These are phyloP conservation scores for Strigamia transsilvanica DNA, from an alignment of 2,888 invertebrate species.

Conservation along the genomic window DNA sequence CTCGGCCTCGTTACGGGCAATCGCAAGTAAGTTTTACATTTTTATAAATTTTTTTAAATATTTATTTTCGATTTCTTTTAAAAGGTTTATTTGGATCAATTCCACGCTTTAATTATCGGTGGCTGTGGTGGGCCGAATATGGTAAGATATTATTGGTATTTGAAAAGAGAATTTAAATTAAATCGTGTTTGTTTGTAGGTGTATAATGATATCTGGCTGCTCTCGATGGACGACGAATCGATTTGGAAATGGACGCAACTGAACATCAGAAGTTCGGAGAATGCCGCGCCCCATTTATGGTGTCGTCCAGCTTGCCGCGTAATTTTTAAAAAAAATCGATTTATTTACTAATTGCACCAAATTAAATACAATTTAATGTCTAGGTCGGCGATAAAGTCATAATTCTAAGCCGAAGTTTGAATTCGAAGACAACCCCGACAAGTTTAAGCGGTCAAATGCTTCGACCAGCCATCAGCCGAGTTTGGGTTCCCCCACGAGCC, in stretches of 20 bases:
- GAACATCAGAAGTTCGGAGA: slow-evolving; percentile 77
- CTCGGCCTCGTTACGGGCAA: slow-evolving; percentile 89
- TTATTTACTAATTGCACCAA: background rate
- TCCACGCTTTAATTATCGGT: slow-evolving; percentile 80
- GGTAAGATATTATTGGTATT: slow-evolving; percentile 52
- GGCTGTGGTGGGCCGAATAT: slow-evolving; percentile 67
- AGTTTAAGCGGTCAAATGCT: slow-evolving; percentile 55
- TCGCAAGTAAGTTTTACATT: slow-evolving; percentile 73
- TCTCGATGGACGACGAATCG: slow-evolving; percentile 73
- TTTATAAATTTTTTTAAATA: background rate
- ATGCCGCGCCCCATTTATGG: slow-evolving; percentile 88
- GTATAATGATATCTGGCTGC: slow-evolving; percentile 89
- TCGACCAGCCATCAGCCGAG: slow-evolving; percentile 56
- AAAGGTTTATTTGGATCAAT: slow-evolving; percentile 81
- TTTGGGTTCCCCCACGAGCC: slow-evolving; percentile 59
- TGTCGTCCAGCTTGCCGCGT: slow-evolving; percentile 90
- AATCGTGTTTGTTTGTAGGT: slow-evolving; percentile 66
- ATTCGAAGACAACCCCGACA: slow-evolving; percentile 57
- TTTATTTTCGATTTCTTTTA: slow-evolving; percentile 24
- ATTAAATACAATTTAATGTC: slow-evolving; percentile 52
- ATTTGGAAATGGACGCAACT: slow-evolving; percentile 70
- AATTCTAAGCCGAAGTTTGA: slow-evolving; percentile 62
- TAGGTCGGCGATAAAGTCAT: slow-evolving; percentile 64
- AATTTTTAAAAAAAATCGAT: slow-evolving; percentile 56
- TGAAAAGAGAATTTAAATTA: background rate